Percentiles rank a stretch among this genome's conserved stretches.
Evolutionary conservation across 2,113 vertebrate genomes (phyloP).

Genomic region (Gambusia holbrooki): DNA sequence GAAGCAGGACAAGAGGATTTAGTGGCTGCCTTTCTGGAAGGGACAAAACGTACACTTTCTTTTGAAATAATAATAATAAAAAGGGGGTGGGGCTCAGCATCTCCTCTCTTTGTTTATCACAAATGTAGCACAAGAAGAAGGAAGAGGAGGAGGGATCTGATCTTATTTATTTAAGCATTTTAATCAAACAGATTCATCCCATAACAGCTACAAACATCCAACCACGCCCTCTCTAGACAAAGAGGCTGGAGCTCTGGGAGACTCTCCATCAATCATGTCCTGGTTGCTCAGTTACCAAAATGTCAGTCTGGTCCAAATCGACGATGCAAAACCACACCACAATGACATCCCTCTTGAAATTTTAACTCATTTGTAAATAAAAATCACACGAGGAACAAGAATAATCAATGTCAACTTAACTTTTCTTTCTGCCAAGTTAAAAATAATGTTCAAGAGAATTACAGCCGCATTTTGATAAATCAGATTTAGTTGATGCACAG

Average conservation of each 20-base stretch:
- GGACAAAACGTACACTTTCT: not conserved
- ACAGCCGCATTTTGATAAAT: not conserved
- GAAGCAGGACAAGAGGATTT: not conserved
- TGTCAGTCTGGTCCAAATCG: slow-evolving; percentile 24
- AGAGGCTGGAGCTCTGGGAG: slow-evolving; percentile 15
- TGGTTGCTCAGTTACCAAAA: slow-evolving; percentile 22
- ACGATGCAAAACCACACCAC: not conserved
- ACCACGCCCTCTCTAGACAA: slow-evolving; percentile 53
- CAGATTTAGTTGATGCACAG: not conserved
- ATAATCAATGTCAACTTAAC: not conserved
- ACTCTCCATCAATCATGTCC: slow-evolving; percentile 36
- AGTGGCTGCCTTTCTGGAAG: not conserved
- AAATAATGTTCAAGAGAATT: not conserved
- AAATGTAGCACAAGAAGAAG: slow-evolving; percentile 1
- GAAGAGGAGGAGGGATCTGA: not conserved
- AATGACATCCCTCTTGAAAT: not conserved
- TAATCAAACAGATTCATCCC: not conserved
- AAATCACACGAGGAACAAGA: not conserved
- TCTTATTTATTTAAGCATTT: not conserved
- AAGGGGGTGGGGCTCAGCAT: slow-evolving; percentile 43
- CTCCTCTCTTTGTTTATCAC: not conserved
- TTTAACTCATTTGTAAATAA: not conserved
- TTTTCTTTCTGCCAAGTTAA: not conserved
- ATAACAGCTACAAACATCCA: not conserved
- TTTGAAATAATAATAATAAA: not conserved